Evolutionary conservation across 2,797 vertebrate genomes (phyloP).

Genomic region (Acrocephalus scirpaceus): DNA sequence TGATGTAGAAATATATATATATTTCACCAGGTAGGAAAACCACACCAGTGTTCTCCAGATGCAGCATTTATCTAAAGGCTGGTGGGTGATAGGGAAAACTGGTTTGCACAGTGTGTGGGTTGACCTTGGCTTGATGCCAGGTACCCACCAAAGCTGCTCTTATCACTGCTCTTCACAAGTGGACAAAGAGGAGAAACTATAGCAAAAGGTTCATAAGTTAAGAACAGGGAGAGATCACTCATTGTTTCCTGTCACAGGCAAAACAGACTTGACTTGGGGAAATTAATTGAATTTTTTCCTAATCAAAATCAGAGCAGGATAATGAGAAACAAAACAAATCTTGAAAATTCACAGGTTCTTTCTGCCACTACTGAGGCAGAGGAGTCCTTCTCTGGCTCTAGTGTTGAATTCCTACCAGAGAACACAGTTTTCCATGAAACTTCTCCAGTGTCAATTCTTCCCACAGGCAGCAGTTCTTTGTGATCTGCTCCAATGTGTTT

Average conservation of each 20-base stretch:
- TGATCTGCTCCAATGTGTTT: background rate
- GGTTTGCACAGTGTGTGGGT: background rate
- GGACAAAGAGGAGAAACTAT: background rate
- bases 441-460: background rate
- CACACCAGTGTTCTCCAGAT: background rate
- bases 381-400: background rate
- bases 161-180: background rate
- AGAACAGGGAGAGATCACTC: background rate
- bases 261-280: background rate
- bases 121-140: background rate
- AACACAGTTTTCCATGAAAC: background rate
- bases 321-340: background rate
- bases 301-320: background rate
- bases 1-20: background rate
- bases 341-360: background rate
- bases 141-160: background rate
- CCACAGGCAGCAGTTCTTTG: fast-evolving
- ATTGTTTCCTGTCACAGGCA: background rate
- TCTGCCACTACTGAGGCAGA: background rate
- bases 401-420: background rate
- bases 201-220: background rate
- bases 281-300: background rate
- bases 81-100: background rate
- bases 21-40: background rate
- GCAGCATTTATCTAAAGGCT: background rate